Percentiles rank a stretch among this genome's conserved stretches.
phyloP scores from a whole-genome alignment of 2,888 invertebrate genomes.

The Dascillus cervinus region DNA sequence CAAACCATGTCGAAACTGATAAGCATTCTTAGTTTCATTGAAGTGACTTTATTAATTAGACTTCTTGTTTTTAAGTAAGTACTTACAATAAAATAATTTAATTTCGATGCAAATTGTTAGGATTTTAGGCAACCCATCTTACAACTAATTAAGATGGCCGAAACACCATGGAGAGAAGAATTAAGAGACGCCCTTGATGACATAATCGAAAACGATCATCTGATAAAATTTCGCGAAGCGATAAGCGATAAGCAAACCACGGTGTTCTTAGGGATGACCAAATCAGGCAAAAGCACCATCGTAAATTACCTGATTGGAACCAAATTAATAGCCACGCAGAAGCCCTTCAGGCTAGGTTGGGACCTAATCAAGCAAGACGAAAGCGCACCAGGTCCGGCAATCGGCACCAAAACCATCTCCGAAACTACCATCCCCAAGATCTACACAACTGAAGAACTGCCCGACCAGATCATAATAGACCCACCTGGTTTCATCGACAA shows the following conservation, averaged over 20 bases:
- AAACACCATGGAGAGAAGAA: too few relatives aligned
- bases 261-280: constrained; percentile 4
- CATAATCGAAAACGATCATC: too few relatives aligned
- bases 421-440: constrained; percentile 2
- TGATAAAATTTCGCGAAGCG: constrained; percentile 1
- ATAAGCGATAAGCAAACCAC: constrained; percentile 3
- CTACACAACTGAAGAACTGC: not conserved
- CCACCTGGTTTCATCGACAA: constrained; percentile 8
- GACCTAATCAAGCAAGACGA: constrained; percentile 4
- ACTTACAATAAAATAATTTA: too few relatives aligned
- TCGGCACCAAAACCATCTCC: constrained; percentile 4
- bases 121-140: too few relatives aligned
- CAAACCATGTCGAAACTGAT: too few relatives aligned
- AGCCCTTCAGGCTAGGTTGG: not conserved
- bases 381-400: constrained; percentile 3
- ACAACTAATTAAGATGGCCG: too few relatives aligned
- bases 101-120: too few relatives aligned
- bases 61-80: too few relatives aligned
- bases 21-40: too few relatives aligned
- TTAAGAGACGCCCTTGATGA: too few relatives aligned
- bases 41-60: too few relatives aligned
- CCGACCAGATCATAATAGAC: constrained; percentile 4
- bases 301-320: constrained; percentile 8
- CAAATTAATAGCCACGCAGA: not conserved
- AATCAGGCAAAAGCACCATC: constrained; percentile 8